Evolutionary conservation across 2,888 invertebrate genomes (phyloP).

Genomic region (Octonoba sinensis): DNA sequence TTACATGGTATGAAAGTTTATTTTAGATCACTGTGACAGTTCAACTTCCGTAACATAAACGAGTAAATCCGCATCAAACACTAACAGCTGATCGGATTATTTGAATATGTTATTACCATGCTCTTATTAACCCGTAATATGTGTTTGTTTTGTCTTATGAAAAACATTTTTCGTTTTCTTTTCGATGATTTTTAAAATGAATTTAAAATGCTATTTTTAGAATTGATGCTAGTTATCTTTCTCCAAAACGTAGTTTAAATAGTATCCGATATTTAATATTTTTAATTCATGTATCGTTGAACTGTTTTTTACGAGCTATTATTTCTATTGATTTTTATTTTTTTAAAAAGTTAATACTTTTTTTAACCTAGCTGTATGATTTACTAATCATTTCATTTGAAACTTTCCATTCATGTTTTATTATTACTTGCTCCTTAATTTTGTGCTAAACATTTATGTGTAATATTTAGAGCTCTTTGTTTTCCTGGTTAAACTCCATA

Average conservation of each 20-base stretch:
- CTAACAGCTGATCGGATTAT: conserved; percentile 1
- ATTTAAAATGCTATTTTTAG: background rate
- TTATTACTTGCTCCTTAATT: no score
- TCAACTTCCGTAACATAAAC: conserved; percentile 13
- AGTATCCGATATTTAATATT: background rate
- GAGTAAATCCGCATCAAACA: conserved; percentile 17
- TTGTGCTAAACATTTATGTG: no score
- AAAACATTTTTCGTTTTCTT: no score
- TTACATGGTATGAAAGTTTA: conserved; percentile 35
- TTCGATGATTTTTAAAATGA: no score
- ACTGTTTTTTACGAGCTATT: background rate
- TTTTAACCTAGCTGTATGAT: background rate
- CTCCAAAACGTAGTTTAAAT: background rate
- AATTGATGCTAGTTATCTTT: background rate
- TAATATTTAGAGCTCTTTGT: no score
- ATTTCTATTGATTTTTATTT: background rate
- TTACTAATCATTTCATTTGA: background rate
- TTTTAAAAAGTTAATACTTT: background rate
- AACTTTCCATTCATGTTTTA: no score
- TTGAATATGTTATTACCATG: no score
- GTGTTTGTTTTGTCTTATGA: no score
- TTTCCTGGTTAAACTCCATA: no score
- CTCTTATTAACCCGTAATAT: no score
- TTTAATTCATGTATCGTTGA: background rate
- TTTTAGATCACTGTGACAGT: conserved; percentile 1